Conservation (phyloP, 53 echinoderm and acorn worm genomes). For the Actinopyga echinites region DNA sequence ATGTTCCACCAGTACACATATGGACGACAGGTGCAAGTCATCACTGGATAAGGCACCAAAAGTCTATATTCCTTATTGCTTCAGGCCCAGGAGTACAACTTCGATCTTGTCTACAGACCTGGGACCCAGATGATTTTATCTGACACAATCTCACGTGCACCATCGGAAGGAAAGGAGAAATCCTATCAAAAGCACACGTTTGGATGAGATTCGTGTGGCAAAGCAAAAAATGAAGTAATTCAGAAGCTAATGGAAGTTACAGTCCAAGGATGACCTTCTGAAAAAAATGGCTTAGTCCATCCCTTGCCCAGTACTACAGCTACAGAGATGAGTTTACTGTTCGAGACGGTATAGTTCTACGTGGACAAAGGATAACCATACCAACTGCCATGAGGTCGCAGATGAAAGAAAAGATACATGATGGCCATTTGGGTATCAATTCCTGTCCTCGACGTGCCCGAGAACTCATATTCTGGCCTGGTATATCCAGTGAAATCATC, state of each 20-base stretch:
- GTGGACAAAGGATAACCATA: slow-evolving; percentile 50
- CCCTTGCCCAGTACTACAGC: slow-evolving; percentile 10
- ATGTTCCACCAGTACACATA: too few relatives aligned
- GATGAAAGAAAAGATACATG: too few relatives aligned
- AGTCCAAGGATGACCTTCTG: slow-evolving; percentile 43
- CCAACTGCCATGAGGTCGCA: slow-evolving; percentile 26
- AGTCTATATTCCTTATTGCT: too few relatives aligned
- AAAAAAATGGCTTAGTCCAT: slow-evolving; percentile 24
- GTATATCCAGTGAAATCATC: slow-evolving; percentile 54
- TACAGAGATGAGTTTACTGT: slow-evolving; percentile 17
- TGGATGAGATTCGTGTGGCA: too few relatives aligned
- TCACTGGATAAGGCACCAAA: too few relatives aligned
- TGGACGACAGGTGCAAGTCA: too few relatives aligned
- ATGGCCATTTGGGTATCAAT: slow-evolving; percentile 56
- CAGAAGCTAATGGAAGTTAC: slow-evolving; percentile 48
- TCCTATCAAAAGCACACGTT: too few relatives aligned
- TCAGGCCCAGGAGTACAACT: too few relatives aligned
- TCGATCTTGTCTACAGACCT: too few relatives aligned
- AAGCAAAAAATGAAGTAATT: slow-evolving; percentile 8
- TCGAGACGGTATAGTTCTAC: slow-evolving; percentile 32
- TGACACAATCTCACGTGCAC: too few relatives aligned
- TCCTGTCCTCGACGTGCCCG: slow-evolving; percentile 50
- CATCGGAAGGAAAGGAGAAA: not conserved
- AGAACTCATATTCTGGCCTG: slow-evolving; percentile 59
- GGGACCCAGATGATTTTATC: slow-evolving; percentile 32